phyloP scores from a whole-genome alignment of 2,113 vertebrate species.

The Ondatra zibethicus region DNA sequence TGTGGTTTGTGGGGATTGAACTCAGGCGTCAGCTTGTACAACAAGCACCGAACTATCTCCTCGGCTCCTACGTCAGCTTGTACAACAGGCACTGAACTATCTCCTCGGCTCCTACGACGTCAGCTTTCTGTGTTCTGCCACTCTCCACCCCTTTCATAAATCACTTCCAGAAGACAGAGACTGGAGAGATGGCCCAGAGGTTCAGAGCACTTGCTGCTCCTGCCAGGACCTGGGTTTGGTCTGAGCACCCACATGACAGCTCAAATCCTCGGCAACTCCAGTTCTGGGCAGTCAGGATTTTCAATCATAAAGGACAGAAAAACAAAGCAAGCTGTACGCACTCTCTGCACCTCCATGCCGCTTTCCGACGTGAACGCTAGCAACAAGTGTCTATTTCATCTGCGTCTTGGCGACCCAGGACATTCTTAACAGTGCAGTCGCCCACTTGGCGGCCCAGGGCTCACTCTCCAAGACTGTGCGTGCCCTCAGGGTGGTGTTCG shows the following conservation, averaged over 20 bases:
- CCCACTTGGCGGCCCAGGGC: too few relatives aligned
- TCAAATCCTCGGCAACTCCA: neutral
- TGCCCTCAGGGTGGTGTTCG: neutral
- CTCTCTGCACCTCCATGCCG: fast-evolving
- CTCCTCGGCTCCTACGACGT: neutral
- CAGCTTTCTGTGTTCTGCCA: neutral
- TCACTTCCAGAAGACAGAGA: conserved; percentile 2
- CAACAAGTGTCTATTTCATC: conserved; percentile 1
- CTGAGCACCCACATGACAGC: neutral
- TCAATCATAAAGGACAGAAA: neutral
- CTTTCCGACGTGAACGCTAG: neutral
- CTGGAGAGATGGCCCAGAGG: neutral
- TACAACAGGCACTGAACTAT: neutral
- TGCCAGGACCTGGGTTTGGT: neutral
- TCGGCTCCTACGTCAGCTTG: neutral
- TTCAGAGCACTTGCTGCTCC: neutral
- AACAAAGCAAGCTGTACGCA: neutral
- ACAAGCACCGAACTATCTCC: neutral
- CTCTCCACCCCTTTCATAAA: neutral
- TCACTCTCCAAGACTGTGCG: neutral
- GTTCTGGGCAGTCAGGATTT: neutral
- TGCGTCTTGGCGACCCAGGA: neutral
- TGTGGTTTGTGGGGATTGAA: neutral
- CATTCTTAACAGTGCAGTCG: neutral
- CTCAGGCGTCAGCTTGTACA: neutral